Evolutionary conservation across 2,888 invertebrate genomes (phyloP).

Genomic region (Argynnis bischoffii): DNA sequence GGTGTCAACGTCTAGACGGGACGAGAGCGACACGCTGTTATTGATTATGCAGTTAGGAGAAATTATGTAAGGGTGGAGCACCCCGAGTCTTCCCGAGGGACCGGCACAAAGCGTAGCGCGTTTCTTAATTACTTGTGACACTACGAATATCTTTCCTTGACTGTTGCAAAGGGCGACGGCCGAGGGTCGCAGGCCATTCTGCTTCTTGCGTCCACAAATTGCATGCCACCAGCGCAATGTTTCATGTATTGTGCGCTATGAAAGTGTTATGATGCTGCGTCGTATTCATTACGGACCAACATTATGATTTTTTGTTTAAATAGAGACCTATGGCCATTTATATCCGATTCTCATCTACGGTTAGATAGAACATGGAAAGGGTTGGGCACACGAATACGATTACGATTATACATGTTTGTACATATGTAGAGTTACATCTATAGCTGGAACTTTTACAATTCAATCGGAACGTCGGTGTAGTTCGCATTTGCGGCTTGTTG

Average conservation of each 20-base stretch:
- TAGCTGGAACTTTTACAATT: conserved; percentile 56
- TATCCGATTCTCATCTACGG: conserved; percentile 39
- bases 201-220: conserved; percentile 28
- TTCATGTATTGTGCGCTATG: conserved; percentile 46
- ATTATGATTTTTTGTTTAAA: conserved; percentile 42
- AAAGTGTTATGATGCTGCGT: conserved; percentile 60
- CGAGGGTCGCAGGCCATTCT: conserved; percentile 30
- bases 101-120: conserved; percentile 61
- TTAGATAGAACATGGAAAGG: conserved; percentile 24
- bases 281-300: conserved; percentile 55
- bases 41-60: conserved; percentile 77
- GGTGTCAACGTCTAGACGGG: conserved; percentile 65
- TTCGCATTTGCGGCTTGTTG: conserved; percentile 63
- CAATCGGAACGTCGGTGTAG: conserved; percentile 60
- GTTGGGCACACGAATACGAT: background rate
- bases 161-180: conserved; percentile 36
- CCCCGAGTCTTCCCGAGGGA: conserved; percentile 53
- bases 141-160: conserved; percentile 55
- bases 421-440: conserved; percentile 25
- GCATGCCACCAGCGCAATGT: conserved; percentile 30
- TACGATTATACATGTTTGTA: background rate
- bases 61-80: conserved; percentile 71
- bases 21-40: conserved; percentile 65
- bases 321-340: conserved; percentile 38
- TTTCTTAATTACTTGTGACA: conserved; percentile 76